Evolutionary conservation across 2,113 vertebrate species (phyloP), one percentile per base, ranked within the genome.

Genomic region (Ciconia maguari): DNA sequence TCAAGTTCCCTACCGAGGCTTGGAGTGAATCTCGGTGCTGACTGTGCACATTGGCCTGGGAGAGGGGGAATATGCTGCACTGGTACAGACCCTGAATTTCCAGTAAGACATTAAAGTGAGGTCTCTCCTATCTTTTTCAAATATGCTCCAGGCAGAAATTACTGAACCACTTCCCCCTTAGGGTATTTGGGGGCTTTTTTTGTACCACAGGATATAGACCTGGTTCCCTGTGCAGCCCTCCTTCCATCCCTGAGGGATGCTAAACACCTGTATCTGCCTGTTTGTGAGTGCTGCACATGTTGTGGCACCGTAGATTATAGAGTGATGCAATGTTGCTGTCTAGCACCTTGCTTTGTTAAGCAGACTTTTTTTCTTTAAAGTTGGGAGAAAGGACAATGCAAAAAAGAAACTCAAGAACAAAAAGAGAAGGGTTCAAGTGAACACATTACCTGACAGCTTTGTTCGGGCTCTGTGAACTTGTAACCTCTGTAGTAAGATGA

Each of bases 1-100:
- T 96, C 71, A 91, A 38, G 46, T 87, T 96, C 94, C 75, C 72
- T 22, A 57, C 24, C 0, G 66, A 81, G 85, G 49, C 46, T 86
- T 66, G 54, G 83, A 88, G 87, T 25, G 20, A 46, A 80, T 80
- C 68, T 92, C 2, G 1, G 19, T 68, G 65, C 55, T 96, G 91
- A 90, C 64, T 91, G 20, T 49, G 78, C 51, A n/a, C 2, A 2
- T 48, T 65, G 42, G 58, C n/a, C 46, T 68, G 24, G 16, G 58
- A 82, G 13, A 57, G 10, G 34, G 18, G 38, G 30, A 71, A 78
- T 69, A 34, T 26, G 20, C 18, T 71, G 36, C 44, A 18, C 10
- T 60, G 46, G 51, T 89, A 52, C 32, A 64, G 80, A 79, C 46
- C 55, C 34, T 88, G 38, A 46, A 54, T 91, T 90, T 95, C 44